phyloP scores from a whole-genome alignment of 2,113 vertebrate species.

The Muntiacus muntjak region DNA sequence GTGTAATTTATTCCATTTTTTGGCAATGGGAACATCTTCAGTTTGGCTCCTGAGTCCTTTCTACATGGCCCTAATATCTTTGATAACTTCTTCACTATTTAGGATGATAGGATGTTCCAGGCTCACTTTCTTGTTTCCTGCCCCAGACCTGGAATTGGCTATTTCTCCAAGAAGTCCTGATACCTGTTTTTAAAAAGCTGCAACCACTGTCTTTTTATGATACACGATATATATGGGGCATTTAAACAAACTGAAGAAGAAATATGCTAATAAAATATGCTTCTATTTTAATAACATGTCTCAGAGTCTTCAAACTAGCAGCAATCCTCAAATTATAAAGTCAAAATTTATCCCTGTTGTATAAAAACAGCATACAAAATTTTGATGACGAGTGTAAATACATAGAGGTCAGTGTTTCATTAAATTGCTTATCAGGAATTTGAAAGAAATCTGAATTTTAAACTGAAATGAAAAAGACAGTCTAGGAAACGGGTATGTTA shows the following conservation, averaged over 20 bases:
- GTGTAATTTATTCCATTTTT: background rate
- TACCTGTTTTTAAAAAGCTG: background rate
- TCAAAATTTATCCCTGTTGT: background rate
- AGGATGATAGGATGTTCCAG: background rate
- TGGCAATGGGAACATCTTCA: background rate
- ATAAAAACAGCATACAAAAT: background rate
- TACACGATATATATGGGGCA: background rate
- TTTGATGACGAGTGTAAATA: background rate
- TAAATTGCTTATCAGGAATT: background rate
- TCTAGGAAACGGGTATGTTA: background rate
- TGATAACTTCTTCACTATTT: background rate
- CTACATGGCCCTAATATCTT: background rate
- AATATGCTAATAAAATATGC: background rate
- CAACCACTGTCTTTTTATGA: background rate
- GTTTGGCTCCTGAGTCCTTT: background rate
- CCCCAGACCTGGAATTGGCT: background rate
- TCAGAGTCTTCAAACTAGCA: background rate
- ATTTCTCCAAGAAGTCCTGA: background rate
- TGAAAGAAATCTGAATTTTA: background rate
- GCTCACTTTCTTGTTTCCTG: background rate
- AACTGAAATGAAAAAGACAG: background rate
- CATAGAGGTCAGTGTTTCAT: background rate
- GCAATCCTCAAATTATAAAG: background rate
- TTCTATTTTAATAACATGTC: background rate
- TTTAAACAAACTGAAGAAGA: background rate